Evolutionary conservation across 30 jellyfish, hydroid and myxozoan genomes (phyloP).

Genomic region (Aurelia aurita complex sp. Pacific): DNA sequence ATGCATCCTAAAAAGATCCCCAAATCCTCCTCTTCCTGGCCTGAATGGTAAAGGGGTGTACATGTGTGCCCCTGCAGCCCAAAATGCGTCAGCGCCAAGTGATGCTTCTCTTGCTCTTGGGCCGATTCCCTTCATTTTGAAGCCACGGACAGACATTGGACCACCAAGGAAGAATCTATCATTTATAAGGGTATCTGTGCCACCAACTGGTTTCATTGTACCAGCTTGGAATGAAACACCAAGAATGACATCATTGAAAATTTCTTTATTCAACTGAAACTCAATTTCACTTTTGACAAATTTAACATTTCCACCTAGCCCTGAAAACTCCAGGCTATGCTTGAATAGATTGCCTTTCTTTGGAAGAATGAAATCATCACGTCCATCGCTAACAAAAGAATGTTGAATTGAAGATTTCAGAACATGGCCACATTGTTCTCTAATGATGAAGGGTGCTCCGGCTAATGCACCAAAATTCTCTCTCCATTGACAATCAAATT

Average conservation of each 20-base stretch:
- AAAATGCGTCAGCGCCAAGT: conserved; percentile 92
- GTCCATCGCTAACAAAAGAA: conserved; percentile 82
- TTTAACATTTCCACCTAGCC: conserved; percentile 85
- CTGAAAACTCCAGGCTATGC: conserved; percentile 85
- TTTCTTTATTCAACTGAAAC: conserved; percentile 83
- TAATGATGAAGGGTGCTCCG: conserved; percentile 81
- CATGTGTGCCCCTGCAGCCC: conserved; percentile 95
- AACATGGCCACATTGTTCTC: conserved; percentile 91
- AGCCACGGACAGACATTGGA: conserved; percentile 97
- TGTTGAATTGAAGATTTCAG: conserved; percentile 86
- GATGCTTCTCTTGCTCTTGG: conserved; percentile 75
- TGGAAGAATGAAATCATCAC: conserved; percentile 88
- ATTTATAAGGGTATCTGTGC: conserved; percentile 64
- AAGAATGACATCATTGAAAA: conserved; percentile 53
- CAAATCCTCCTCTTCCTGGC: conserved; percentile 98
- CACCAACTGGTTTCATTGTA: conserved; percentile 66
- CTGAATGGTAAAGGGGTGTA: conserved; percentile 97
- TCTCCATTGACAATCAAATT: conserved; percentile 85
- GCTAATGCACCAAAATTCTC: conserved; percentile 66
- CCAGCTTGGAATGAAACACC: conserved; percentile 87
- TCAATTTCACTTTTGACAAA: conserved; percentile 80
- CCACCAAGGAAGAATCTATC: conserved; percentile 96
- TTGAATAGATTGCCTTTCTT: conserved; percentile 83
- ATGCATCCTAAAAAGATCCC: conserved; percentile 89
- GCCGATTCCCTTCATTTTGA: conserved; percentile 85